Evolutionary conservation across 2,113 vertebrate species (phyloP), one percentile per base, ranked within the genome.

Genomic region (Excalfactoria chinensis): DNA sequence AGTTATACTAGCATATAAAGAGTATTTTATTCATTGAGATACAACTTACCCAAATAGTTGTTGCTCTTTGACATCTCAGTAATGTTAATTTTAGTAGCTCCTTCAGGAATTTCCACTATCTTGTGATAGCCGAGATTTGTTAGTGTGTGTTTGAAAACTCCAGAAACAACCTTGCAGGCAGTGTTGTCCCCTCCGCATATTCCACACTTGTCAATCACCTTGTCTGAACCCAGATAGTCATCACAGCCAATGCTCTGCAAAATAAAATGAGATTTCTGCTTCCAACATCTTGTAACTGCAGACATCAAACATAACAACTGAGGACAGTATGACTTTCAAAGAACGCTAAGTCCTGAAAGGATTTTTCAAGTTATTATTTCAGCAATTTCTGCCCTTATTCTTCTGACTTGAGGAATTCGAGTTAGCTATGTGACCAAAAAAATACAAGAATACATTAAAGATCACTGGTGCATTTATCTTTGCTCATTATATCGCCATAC

Each of bases 41-140:
- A 48, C 40, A 74, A 83, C 99, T 97, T 96, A 99, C 99, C 99
- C 88, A 99, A 93, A 87, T 99, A 99, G 97, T 99, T 99, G 95
- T 98, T 98, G 97, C 99, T 99, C 98, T 99, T 99, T 87, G 98
- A 75, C 98, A 99, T 99, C 97, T 99, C 99, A 0, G 99, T 99
- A 70, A 99, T 95, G 97, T 99, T 99, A 98, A 99, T 99, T 97
- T 98, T 99, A 67, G 98, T 99, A 93, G 99, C 99, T 91, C 99
- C 99, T 93, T 98, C 98, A n/a, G 99, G 99, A 85, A 99, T 99
- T 97, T 99, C 99, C 41, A 99, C 97, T 34, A 99, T 98, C 80
- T 99, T 99, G 97, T 99, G 99, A 95, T 99, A 99, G 94, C 99
- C 99, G 43, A 99, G 97, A 85, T 98, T 99, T 86, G 98, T 97